Evolutionary conservation across 92 coral and sea anemone species (phyloP).

Genomic region (Actinernus sp.): DNA sequence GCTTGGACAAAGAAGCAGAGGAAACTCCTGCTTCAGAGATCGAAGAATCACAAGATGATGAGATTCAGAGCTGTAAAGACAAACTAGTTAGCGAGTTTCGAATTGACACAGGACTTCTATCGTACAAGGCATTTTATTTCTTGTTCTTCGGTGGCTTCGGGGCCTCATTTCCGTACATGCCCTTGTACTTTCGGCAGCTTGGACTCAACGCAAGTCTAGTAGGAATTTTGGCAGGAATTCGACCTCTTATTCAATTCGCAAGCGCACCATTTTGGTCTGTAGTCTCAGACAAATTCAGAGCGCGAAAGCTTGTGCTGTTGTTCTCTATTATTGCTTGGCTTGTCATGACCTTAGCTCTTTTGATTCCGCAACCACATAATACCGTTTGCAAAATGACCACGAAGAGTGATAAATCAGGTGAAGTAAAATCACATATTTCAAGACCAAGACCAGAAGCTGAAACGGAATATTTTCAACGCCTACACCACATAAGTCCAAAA

Average conservation of each 20-base stretch:
- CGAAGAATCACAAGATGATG: neutral
- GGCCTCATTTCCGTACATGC: slow-evolving; percentile 92
- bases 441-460: slow-evolving; percentile 22
- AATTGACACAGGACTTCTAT: slow-evolving; percentile 68
- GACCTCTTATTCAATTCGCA: slow-evolving; percentile 90
- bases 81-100: slow-evolving; percentile 37
- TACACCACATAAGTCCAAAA: slow-evolving; percentile 1
- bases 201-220: slow-evolving; percentile 91
- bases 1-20: neutral
- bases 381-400: slow-evolving; percentile 77
- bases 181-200: slow-evolving; percentile 91
- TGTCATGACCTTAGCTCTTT: slow-evolving; percentile 90
- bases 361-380: slow-evolving; percentile 76
- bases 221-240: slow-evolving; percentile 87
- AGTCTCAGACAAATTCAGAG: slow-evolving; percentile 83
- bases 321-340: slow-evolving; percentile 92
- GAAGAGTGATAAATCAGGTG: no score
- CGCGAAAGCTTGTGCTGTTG: slow-evolving; percentile 85
- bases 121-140: slow-evolving; percentile 93
- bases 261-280: slow-evolving; percentile 98
- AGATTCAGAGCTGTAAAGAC: slow-evolving; percentile 11
- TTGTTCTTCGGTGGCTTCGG: slow-evolving; percentile 98
- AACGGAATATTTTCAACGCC: slow-evolving; percentile 1
- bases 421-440: slow-evolving; percentile 4
- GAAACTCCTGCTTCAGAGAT: neutral